Base-by-base conservation (phyloP, 1,140 invertebrate genomes). In the Doryteuthis pealeii region DNA sequence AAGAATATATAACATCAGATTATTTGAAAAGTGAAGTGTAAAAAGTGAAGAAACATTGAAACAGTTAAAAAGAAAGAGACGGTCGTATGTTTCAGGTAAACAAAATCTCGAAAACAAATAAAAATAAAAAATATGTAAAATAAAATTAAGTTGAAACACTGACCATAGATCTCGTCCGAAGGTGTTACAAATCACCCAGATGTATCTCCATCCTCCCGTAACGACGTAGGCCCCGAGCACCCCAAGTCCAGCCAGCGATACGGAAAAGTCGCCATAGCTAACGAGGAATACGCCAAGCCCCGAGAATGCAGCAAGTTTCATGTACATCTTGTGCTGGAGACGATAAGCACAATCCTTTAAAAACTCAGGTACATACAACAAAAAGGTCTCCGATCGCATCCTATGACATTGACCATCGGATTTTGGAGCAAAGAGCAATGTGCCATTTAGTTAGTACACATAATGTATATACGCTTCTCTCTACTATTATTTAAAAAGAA, bases 151-250 rank as follows among this genome's bases (percentile, higher is more conserved):
- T n/a, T 28, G 3, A 49, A 49, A 32, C 15, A 78, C 78, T 80
- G 77, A 84, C 84, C 77, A 80, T 12, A 79, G 14, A 74, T 86
- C 85, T 75, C 85, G 76, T 14, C 74, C 75, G 26, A 83, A 28
- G 10, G 85, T 86, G 31, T 78, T 79, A 28, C 80, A 67, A 6
- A 85, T 78, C 5, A 85, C 74, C 76, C 74, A 80, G 3, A 77
- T 74, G 73, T 84, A 86, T 66, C 72, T 73, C 79, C 80, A 85
- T 35, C 85, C 85, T 22, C 85, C 85, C 14, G 84, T 84, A 2
- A 77, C 75, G 1, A 85, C 70, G 75, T 86, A 85, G 15, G 76
- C 73, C 26, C 40, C 62, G 54, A 84, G 80, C 3, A 82, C 73
- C 22, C 70, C 31, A 0, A 67, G 71, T 18, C 74, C 66, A 31